Evolutionary conservation across 1,140 invertebrate species (phyloP), one percentile per base, ranked within the genome.

Genomic region (Centruroides sculpturatus): DNA sequence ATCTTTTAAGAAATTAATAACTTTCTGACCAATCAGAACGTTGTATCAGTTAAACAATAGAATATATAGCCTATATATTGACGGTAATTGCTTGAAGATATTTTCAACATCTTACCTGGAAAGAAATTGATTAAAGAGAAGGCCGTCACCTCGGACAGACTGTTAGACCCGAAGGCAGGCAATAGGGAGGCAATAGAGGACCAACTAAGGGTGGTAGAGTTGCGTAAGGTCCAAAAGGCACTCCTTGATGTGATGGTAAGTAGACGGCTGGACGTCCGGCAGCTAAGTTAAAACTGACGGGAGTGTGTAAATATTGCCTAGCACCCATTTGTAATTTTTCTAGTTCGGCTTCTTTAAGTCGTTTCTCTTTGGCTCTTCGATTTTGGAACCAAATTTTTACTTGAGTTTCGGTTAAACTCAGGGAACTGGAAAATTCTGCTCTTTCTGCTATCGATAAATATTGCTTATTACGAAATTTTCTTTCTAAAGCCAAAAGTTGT

Each of bases 391-490:
- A 67, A 74, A 70, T 70, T 41, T 71, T 71, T 34, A 77, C 76
- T 72, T 83, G 82, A 7, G 94, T 98, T 76, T 98, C 95, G 6
- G 94, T 97, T 0, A 98, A 80, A 67, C 91, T 85, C 34, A 98
- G 77, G 0, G 89, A 92, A 3, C 86, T 87, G 3, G 91, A 93
- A 75, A 98, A 98, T 73, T 98, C 95, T 0, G 95, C 95, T 57
- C 95, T 77, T 73, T 98, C 95, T 1, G 94, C 92, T 66, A 98
- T 95, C 67, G 89, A 91, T 57, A 99, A 77, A 76, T 99, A 99
- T 75, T 96, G 93, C 73, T 94, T 96, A 74, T 93, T 85, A 8
- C 86, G 79, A 77, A 98, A 98, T 77, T 98, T 98, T 77, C 89
- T 89, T 76, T 99, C 95, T 59, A 99, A 77, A 7, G 91, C 86